Percentiles rank a stretch among this genome's conserved stretches.
These are phyloP conservation scores for Cynocephalus volans DNA, from an alignment of 2,113 vertebrate species.

Conservation along the genomic window DNA sequence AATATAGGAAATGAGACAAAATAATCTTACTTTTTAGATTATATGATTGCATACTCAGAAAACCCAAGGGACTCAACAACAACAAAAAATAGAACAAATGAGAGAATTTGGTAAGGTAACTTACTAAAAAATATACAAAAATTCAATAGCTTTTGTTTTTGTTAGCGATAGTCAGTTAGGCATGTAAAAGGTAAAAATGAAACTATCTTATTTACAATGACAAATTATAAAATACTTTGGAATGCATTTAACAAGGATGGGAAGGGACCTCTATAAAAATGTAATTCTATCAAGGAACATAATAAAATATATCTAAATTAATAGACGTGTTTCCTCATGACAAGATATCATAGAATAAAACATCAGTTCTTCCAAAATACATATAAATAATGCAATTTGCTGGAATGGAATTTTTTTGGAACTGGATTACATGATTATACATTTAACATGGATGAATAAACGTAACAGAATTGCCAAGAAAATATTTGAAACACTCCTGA, in stretches of 20 bases:
- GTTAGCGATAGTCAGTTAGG: not conserved
- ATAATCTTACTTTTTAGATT: slow-evolving; percentile 32
- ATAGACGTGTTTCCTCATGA: not conserved
- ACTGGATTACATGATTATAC: slow-evolving; percentile 16
- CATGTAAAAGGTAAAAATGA: not conserved
- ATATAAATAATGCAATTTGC: not conserved
- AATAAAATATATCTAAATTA: not conserved
- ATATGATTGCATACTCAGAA: slow-evolving; percentile 22
- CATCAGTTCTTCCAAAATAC: not conserved
- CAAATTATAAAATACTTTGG: not conserved
- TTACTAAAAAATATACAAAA: slow-evolving; percentile 20
- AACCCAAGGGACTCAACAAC: not conserved
- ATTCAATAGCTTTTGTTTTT: slow-evolving; percentile 34
- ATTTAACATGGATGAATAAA: not conserved
- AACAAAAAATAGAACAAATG: not conserved
- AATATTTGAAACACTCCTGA: not conserved
- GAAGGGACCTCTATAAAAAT: not conserved
- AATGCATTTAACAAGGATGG: not conserved
- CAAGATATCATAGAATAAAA: slow-evolving; percentile 4
- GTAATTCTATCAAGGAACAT: not conserved
- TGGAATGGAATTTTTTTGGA: not conserved
- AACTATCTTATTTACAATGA: not conserved
- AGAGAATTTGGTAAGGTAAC: not conserved
- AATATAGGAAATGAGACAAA: not conserved
- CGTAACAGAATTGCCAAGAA: not conserved